Evolutionary conservation across 2,113 vertebrate genomes (phyloP).

Genomic region (Lophura nycthemera): DNA sequence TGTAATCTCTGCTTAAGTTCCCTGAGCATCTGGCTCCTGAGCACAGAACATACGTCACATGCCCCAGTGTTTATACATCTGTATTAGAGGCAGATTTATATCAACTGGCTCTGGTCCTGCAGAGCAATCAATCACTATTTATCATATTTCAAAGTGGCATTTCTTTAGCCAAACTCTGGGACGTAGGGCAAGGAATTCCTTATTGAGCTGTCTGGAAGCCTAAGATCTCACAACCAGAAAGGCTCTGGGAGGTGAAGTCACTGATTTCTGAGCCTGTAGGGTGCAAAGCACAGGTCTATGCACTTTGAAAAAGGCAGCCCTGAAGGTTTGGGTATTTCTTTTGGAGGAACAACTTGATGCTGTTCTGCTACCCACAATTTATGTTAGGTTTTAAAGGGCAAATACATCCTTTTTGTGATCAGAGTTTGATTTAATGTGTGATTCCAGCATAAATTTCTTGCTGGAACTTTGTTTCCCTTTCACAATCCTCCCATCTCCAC

Average conservation of each 20-base stretch:
- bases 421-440: neutral
- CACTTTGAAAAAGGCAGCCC: neutral
- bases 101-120: neutral
- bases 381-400: neutral
- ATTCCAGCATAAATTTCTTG: neutral
- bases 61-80: constrained; percentile 6
- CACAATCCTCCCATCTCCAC: neutral
- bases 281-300: neutral
- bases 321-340: neutral
- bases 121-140: neutral
- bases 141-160: neutral
- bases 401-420: neutral
- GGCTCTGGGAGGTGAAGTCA: neutral
- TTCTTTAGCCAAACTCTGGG: neutral
- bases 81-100: neutral
- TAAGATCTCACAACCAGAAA: neutral
- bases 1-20: constrained; percentile 58
- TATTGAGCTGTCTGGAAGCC: neutral
- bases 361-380: neutral
- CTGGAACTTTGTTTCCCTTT: neutral
- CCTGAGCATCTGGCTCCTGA: constrained; percentile 48
- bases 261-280: neutral
- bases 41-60: neutral
- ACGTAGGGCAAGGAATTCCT: neutral
- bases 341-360: neutral